phyloP scores from a whole-genome alignment of 1,140 invertebrate genomes.

The Eubasilissa regina region DNA sequence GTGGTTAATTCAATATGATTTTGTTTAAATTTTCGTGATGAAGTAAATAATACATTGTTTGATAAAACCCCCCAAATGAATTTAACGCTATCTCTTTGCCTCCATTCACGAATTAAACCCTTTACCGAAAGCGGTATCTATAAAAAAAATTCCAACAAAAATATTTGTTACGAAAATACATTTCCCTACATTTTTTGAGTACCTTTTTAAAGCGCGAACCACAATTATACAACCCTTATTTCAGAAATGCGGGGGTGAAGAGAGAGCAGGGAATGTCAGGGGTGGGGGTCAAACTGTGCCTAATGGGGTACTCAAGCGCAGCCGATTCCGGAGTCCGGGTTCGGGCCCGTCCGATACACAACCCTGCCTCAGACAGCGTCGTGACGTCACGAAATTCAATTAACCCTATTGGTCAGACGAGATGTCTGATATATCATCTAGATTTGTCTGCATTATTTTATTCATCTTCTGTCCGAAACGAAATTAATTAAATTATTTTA shows the following conservation, averaged over 20 bases:
- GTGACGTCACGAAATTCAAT: slow-evolving; percentile 29
- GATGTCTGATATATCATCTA: neutral
- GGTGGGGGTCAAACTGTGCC: slow-evolving; percentile 20
- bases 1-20: too few species aligned
- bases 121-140: too few species aligned
- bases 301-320: slow-evolving; percentile 43
- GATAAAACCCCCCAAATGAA: too few species aligned
- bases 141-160: too few species aligned
- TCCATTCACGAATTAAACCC: too few species aligned
- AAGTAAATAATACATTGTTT: too few species aligned
- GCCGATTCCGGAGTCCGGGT: slow-evolving; percentile 24
- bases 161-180: too few species aligned
- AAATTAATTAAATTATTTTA: too few species aligned
- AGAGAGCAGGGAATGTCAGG: slow-evolving; percentile 11
- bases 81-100: too few species aligned
- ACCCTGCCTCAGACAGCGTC: slow-evolving; percentile 1
- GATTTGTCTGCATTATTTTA: too few species aligned
- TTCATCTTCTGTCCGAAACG: too few species aligned
- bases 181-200: neutral
- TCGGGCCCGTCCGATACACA: slow-evolving; percentile 24
- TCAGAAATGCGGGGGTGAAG: neutral
- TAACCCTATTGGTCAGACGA: slow-evolving; percentile 21
- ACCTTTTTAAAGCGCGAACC: slow-evolving; percentile 17
- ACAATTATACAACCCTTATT: slow-evolving; percentile 24
- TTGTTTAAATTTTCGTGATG: too few species aligned